Evolutionary conservation across 2,113 vertebrate species (phyloP).

Genomic region (Chaetura pelagica): DNA sequence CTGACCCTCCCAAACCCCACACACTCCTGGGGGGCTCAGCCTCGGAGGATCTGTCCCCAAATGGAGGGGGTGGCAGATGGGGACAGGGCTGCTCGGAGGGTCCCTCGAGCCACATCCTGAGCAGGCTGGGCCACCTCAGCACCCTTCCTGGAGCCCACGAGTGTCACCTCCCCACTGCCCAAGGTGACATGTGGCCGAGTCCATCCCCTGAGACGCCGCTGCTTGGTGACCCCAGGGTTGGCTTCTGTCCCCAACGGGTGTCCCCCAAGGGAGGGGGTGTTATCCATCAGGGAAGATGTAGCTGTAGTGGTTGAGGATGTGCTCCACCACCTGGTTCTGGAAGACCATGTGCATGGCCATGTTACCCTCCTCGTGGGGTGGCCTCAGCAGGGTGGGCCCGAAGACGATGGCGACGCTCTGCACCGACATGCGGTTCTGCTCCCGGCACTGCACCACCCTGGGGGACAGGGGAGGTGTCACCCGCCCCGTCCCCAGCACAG

Average conservation of each 20-base stretch:
- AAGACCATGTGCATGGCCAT: slow-evolving; percentile 94
- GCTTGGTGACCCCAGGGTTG: not conserved
- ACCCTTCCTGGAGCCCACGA: not conserved
- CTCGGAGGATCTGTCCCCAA: not conserved
- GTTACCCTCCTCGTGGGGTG: slow-evolving; percentile 84
- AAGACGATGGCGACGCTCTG: slow-evolving; percentile 95
- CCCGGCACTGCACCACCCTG: slow-evolving; percentile 86
- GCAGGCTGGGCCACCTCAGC: fast-evolving
- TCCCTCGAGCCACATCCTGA: fast-evolving
- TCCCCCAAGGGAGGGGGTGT: not conserved
- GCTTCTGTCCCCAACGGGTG: fast-evolving
- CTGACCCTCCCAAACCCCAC: no score
- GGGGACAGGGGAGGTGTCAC: not conserved
- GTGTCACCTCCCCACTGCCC: not conserved
- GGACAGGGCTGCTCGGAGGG: fast-evolving
- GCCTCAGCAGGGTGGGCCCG: slow-evolving; percentile 91
- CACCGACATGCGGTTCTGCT: slow-evolving; percentile 92
- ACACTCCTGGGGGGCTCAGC: no score
- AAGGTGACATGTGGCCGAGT: fast-evolving
- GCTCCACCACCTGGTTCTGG: slow-evolving; percentile 97
- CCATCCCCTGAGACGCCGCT: not conserved
- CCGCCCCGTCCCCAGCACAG: fast-evolving
- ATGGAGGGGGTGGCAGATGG: not conserved
- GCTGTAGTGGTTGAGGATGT: slow-evolving; percentile 87
- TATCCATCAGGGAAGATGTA: slow-evolving; percentile 82